phyloP scores from a whole-genome alignment of 2,888 invertebrate species.

The Julus scandinavius region DNA sequence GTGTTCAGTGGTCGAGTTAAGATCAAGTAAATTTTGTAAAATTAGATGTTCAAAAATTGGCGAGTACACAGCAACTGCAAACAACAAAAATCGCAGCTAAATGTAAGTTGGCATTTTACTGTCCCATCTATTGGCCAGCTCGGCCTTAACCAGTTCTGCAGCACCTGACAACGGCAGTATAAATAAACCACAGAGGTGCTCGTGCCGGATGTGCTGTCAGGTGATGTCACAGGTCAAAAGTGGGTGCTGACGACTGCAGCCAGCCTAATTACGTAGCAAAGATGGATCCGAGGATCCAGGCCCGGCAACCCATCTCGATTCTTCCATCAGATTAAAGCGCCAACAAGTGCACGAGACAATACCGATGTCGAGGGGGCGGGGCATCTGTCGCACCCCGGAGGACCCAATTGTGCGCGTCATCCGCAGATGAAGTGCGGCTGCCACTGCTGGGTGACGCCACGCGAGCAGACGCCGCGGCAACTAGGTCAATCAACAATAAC shows the following conservation, averaged over 20 bases:
- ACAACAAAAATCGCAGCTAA: too few relatives aligned
- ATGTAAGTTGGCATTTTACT: too few relatives aligned
- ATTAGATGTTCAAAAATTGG: too few relatives aligned
- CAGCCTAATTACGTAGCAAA: not conserved
- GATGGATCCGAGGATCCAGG: not conserved
- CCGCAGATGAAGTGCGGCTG: conserved; percentile 21
- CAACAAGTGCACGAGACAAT: conserved; percentile 18
- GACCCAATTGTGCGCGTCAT: conserved; percentile 3
- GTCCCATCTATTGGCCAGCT: too few relatives aligned
- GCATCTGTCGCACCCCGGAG: not conserved
- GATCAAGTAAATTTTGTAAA: too few relatives aligned
- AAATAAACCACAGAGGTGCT: not conserved
- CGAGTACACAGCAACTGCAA: too few relatives aligned
- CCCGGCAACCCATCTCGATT: conserved; percentile 25
- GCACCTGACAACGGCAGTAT: not conserved
- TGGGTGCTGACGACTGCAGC: not conserved
- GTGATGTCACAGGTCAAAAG: not conserved
- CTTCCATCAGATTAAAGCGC: conserved; percentile 18
- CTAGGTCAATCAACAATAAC: conserved; percentile 54
- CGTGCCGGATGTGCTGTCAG: not conserved
- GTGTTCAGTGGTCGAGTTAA: too few relatives aligned
- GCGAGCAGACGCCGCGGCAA: conserved; percentile 24
- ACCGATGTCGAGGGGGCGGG: not conserved
- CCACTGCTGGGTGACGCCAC: conserved; percentile 19
- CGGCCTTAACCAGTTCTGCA: too few relatives aligned